These are phyloP conservation scores for Hirundo rustica DNA, from an alignment of 2,797 vertebrate genomes.

Conservation along the genomic window DNA sequence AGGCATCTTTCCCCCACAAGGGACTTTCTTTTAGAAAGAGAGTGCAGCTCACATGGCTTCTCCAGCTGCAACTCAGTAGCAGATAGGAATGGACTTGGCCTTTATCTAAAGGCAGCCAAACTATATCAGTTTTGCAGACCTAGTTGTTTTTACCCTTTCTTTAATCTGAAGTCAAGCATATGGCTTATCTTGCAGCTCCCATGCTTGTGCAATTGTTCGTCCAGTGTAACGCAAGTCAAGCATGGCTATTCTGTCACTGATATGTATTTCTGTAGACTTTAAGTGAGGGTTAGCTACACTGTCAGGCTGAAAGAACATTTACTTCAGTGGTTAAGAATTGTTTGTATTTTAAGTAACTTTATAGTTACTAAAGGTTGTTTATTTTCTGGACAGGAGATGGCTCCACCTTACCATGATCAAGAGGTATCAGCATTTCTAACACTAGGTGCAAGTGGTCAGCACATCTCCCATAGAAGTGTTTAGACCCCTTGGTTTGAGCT, in stretches of 20 bases:
- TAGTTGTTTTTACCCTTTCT: not conserved
- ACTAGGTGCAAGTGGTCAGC: not conserved
- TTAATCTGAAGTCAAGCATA: not conserved
- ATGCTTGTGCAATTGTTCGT: not conserved
- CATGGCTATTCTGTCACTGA: not conserved
- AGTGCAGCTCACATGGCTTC: not conserved
- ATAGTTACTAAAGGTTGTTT: slow-evolving; percentile 18
- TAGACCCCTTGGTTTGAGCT: not conserved
- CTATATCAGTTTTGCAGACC: not conserved
- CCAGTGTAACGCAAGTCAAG: not conserved
- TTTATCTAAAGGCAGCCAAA: not conserved
- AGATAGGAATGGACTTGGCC: not conserved
- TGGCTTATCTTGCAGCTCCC: not conserved
- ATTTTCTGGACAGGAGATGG: slow-evolving; percentile 54
- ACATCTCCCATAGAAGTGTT: not conserved
- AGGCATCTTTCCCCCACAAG: not conserved
- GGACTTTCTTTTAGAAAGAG: not conserved
- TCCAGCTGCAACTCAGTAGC: not conserved
- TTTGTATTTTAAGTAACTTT: not conserved
- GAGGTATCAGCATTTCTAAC: not conserved
- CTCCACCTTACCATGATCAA: slow-evolving; percentile 56
- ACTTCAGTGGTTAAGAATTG: not conserved
- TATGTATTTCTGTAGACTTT: not conserved
- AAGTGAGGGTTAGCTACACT: not conserved
- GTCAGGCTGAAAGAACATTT: not conserved